phyloP scores from a whole-genome alignment of 2,113 vertebrate species.

The Reinhardtius hippoglossoides region DNA sequence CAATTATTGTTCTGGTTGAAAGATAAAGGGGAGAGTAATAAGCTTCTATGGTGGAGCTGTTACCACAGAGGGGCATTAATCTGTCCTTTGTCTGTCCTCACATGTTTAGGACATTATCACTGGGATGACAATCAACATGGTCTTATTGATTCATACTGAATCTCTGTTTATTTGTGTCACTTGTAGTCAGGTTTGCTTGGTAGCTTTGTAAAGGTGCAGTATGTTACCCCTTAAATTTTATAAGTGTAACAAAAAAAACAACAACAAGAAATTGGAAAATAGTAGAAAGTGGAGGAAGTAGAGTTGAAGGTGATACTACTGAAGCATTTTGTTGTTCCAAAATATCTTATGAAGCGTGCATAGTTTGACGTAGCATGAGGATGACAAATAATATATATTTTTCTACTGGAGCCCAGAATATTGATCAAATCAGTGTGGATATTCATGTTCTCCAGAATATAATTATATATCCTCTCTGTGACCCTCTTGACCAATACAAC shows the following conservation, averaged over 20 bases:
- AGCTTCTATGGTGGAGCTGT: background rate
- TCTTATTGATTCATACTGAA: background rate
- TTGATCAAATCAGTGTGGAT: background rate
- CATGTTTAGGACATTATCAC: background rate
- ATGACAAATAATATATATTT: too few species aligned
- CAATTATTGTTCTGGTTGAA: slow-evolving; percentile 8
- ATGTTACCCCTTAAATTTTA: too few species aligned
- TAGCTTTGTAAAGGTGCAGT: too few species aligned
- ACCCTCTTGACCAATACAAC: background rate
- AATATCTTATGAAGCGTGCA: too few species aligned
- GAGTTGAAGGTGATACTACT: too few species aligned
- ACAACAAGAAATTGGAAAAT: too few species aligned
- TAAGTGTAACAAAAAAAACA: too few species aligned
- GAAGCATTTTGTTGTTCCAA: too few species aligned
- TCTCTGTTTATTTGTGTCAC: background rate
- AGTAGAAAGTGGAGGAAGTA: too few species aligned
- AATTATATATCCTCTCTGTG: background rate
- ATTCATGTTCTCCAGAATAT: slow-evolving; percentile 12
- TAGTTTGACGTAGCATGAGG: too few species aligned
- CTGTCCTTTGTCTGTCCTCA: background rate
- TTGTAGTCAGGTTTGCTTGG: too few species aligned
- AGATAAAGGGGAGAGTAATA: slow-evolving; percentile 18
- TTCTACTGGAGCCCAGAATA: too few species aligned
- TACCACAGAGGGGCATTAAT: background rate
- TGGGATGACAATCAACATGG: background rate